These are phyloP conservation scores for Sipha maydis DNA, from an alignment of 2,888 invertebrate species.

Conservation along the genomic window DNA sequence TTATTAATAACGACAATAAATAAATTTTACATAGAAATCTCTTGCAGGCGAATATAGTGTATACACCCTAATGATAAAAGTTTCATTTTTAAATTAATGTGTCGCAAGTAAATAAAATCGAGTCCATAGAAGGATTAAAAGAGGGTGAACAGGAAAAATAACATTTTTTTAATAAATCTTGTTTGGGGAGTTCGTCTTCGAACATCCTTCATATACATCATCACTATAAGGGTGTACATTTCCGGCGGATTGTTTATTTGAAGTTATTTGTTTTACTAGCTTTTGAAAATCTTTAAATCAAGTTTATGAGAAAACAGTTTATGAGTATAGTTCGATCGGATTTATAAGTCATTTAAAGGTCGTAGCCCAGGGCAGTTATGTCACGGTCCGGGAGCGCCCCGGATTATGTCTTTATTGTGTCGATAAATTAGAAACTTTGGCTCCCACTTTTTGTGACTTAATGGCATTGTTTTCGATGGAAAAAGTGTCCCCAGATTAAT, in stretches of 20 bases:
- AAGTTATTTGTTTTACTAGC: conserved; percentile 59
- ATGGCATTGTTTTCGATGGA: conserved; percentile 55
- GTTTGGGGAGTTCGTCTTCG: conserved; percentile 40
- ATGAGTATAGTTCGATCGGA: conserved; percentile 50
- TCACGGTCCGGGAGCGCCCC: conserved; percentile 46
- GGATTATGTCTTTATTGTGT: conserved; percentile 60
- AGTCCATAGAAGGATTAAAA: conserved; percentile 16
- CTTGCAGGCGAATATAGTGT: background rate
- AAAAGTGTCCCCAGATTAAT: conserved; percentile 41
- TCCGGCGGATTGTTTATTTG: conserved; percentile 60
- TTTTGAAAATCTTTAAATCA: conserved; percentile 61
- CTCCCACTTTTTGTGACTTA: conserved; percentile 52
- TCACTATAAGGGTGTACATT: conserved; percentile 22
- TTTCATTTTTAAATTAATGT: conserved; percentile 51
- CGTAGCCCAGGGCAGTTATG: conserved; percentile 49
- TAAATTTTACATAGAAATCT: background rate
- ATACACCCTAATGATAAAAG: conserved; percentile 14
- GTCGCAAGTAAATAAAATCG: conserved; percentile 32
- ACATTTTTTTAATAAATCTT: conserved; percentile 59
- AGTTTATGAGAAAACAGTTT: conserved; percentile 57
- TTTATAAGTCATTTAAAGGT: conserved; percentile 61
- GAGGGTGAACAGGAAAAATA: conserved; percentile 33
- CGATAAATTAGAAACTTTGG: conserved; percentile 61
- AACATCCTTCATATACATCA: conserved; percentile 36
- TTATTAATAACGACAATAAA: background rate